Evolutionary conservation across 1,140 invertebrate genomes (phyloP), one percentile per base, ranked within the genome.

Genomic region (Ganaspis sp.): DNA sequence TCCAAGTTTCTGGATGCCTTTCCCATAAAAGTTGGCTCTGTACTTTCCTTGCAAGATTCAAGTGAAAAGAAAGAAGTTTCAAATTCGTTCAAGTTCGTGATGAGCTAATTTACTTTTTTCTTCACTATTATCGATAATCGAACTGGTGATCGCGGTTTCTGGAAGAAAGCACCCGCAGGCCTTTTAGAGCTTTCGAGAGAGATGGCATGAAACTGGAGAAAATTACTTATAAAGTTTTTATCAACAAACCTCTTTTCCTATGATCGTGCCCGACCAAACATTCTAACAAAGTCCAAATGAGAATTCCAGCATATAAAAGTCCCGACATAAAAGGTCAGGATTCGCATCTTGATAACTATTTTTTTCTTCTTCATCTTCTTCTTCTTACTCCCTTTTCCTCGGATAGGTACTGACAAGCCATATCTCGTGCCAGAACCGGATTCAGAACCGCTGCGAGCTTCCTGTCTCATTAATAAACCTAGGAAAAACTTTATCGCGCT

Each of bases 211-310:
- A 64, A 64, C 58, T 64, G 58, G n/a, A 64, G 58, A 64, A 29
- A 64, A 64, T 64, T 64, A 64, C 23, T 64, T 64, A 64, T 34
- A 64, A 64, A 64, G 58, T 64, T 64, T 64, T 64, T 64, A 64
- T 29, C 23, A 64, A 64, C 23, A 29, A 29, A 29, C 58, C 58
- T 64, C 58, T 64, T 64, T 64, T 29, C 58, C 3, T 29, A 5
- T 21, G 45, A 49, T 64, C 12, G 58, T 64, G 58, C 9, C 23
- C 23, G 15, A 29, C 12, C 19, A 29, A 23, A 6, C 12, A 21
- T 54, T 54, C 53, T 54, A 40, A 4, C 38, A 54, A n/a, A 64
- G 58, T 64, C 58, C 15, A 29, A 64, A 64, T 64, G 58, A n/a
- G 58, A 64, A 64, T 64, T 4, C 6, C 1, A 12, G 5, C 23